Percentiles rank a stretch among this genome's conserved stretches.
These are phyloP conservation scores for Calliphora vomitoria DNA, from an alignment of 2,888 invertebrate genomes.

Conservation along the genomic window DNA sequence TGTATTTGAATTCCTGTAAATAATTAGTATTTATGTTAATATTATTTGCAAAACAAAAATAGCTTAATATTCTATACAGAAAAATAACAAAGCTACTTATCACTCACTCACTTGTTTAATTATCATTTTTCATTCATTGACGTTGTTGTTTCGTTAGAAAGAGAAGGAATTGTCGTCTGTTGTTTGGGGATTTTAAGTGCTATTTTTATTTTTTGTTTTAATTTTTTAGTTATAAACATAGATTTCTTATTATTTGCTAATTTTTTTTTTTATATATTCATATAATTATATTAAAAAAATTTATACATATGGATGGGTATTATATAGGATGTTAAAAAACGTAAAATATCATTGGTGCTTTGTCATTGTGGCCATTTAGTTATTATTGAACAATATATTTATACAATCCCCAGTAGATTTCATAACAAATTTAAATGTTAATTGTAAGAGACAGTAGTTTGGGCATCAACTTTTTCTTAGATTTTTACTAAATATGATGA, in stretches of 20 bases:
- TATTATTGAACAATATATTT: constrained; percentile 33
- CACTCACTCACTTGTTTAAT: not conserved
- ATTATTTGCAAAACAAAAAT: constrained; percentile 32
- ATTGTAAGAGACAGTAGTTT: constrained; percentile 30
- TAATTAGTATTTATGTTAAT: constrained; percentile 48
- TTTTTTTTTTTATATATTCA: not conserved
- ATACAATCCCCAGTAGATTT: constrained; percentile 20
- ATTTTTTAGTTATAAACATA: not conserved
- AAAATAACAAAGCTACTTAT: not conserved
- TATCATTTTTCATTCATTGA: not conserved
- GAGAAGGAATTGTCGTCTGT: no score
- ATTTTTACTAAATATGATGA: no score
- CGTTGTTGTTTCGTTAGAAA: not conserved
- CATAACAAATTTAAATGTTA: constrained; percentile 34
- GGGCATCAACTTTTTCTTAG: no score
- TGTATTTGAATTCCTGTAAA: constrained; percentile 22
- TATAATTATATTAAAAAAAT: not conserved
- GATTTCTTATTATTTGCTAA: no score
- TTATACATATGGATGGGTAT: not conserved
- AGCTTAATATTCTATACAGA: not conserved
- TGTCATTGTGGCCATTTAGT: constrained; percentile 47
- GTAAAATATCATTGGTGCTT: constrained; percentile 14
- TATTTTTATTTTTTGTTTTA: no score
- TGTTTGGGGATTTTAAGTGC: not conserved
- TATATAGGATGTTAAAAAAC: not conserved